These are phyloP conservation scores for Scomber scombrus DNA, from an alignment of 2,113 vertebrate genomes.

Conservation along the genomic window DNA sequence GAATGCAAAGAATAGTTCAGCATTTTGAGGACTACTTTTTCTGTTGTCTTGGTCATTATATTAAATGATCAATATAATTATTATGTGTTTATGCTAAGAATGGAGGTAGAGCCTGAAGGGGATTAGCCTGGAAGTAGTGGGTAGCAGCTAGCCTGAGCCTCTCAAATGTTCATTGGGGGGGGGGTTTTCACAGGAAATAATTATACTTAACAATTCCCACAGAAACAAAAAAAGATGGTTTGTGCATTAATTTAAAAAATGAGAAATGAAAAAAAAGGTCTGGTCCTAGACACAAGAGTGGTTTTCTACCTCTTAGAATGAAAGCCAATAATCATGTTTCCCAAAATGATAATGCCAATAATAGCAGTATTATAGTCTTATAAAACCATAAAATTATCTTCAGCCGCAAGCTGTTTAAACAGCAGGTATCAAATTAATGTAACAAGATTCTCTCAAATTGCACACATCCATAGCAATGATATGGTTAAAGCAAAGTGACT, in stretches of 20 bases:
- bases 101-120: too few relatives aligned
- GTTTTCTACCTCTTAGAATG: neutral
- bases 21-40: neutral
- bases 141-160: too few relatives aligned
- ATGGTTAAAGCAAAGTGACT: neutral
- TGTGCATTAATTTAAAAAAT: too few relatives aligned
- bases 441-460: conserved; percentile 4
- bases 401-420: neutral
- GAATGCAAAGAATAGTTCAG: neutral
- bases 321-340: neutral
- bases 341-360: neutral
- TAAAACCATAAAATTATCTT: neutral
- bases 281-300: neutral
- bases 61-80: too few relatives aligned
- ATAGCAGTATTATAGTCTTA: neutral
- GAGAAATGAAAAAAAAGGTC: too few relatives aligned
- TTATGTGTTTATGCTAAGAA: too few relatives aligned
- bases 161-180: too few relatives aligned
- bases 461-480: neutral
- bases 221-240: too few relatives aligned
- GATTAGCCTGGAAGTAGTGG: too few relatives aligned
- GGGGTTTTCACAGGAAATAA: too few relatives aligned
- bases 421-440: conserved; percentile 1
- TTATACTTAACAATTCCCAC: too few relatives aligned
- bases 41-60: neutral